phyloP scores from a whole-genome alignment of 2,888 invertebrate genomes.

The Scaptomyza flava region DNA sequence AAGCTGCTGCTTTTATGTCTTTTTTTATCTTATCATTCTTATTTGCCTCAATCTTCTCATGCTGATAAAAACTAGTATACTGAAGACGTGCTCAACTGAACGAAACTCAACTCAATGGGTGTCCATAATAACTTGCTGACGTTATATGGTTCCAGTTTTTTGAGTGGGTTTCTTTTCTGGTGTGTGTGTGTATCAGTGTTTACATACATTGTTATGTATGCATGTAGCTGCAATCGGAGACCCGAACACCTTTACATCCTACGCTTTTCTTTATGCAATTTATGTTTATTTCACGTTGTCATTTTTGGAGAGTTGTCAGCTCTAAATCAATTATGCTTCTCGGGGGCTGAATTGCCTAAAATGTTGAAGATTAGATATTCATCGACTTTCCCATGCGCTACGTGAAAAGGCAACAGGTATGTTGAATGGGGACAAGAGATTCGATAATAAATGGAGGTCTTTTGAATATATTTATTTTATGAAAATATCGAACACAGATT shows the following conservation, averaged over 20 bases:
- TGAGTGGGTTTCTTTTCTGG: slow-evolving; percentile 12
- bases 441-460: not conserved
- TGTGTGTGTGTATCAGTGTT: slow-evolving; percentile 1
- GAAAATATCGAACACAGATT: too few relatives aligned
- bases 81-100: slow-evolving; percentile 26
- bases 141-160: slow-evolving; percentile 40
- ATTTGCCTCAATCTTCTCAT: slow-evolving; percentile 14
- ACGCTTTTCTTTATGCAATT: slow-evolving; percentile 67
- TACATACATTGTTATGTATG: slow-evolving; percentile 6
- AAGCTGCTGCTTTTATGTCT: slow-evolving; percentile 20
- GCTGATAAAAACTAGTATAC: slow-evolving; percentile 3
- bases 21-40: slow-evolving; percentile 28
- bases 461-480: not conserved
- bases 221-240: slow-evolving; percentile 37
- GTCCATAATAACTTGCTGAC: slow-evolving; percentile 28
- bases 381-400: slow-evolving; percentile 52
- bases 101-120: slow-evolving; percentile 33
- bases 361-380: slow-evolving; percentile 47
- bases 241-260: slow-evolving; percentile 47
- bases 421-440: slow-evolving; percentile 15
- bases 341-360: slow-evolving; percentile 41
- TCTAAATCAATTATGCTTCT: slow-evolving; percentile 67
- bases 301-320: slow-evolving; percentile 49
- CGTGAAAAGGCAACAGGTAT: slow-evolving; percentile 23
- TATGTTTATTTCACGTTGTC: slow-evolving; percentile 39